These are phyloP conservation scores for Hydrochoerus hydrochaeris DNA, from an alignment of 2,113 vertebrate species.

Conservation along the genomic window DNA sequence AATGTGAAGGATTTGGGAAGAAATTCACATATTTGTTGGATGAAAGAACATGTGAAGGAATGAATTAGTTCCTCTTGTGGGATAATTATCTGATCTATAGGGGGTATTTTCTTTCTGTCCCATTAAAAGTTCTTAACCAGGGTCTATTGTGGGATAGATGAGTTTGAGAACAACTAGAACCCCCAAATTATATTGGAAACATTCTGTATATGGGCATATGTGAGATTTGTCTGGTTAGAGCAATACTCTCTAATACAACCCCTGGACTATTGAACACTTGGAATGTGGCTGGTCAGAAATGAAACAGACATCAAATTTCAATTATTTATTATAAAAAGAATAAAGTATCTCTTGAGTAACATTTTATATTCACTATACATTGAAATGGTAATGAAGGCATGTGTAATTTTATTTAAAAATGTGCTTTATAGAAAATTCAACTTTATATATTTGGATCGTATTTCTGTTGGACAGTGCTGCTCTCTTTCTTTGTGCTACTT, in stretches of 20 bases:
- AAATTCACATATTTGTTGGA: not conserved
- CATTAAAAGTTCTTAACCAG: not conserved
- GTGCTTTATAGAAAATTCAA: not conserved
- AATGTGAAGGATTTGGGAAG: not conserved
- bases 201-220: not conserved
- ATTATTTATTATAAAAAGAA: not conserved
- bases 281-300: not conserved
- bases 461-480: not conserved
- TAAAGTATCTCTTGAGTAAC: not conserved
- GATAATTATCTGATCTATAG: not conserved
- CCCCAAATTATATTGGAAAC: not conserved
- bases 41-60: not conserved
- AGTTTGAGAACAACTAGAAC: not conserved
- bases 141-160: not conserved
- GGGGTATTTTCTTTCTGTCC: not conserved
- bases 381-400: not conserved
- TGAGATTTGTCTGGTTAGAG: not conserved
- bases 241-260: not conserved
- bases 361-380: not conserved
- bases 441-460: not conserved
- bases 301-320: not conserved
- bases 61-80: not conserved
- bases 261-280: not conserved
- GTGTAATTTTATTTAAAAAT: not conserved
- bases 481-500: not conserved